Base-by-base conservation (phyloP, 92 coral and sea anemone genomes). In the Zoanthus solanderi region DNA sequence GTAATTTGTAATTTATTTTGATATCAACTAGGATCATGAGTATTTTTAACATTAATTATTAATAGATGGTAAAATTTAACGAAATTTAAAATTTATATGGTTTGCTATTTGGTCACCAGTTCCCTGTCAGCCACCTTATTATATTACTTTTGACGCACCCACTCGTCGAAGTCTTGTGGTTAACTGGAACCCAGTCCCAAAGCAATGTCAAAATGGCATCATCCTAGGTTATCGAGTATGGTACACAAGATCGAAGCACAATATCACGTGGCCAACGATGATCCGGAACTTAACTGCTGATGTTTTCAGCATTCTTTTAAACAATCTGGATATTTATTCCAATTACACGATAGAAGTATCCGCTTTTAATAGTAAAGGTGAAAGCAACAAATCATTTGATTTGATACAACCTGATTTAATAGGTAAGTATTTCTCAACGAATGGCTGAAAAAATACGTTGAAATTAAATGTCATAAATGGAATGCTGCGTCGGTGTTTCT, bases 291-390 rank as follows among this genome's bases (percentile, higher is more conserved):
- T 89, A 0, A 87, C 93, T 31, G 83, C 92, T 28, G 87, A 87
- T 15, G 72, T 85, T 32, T 18, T 61, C 10, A 83, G 75, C 68
- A 80, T 66, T 29, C 68, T 82, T 67, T 78, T 95, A 57, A 75
- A 77, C 47, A 79, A 92, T 69, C 83, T 95, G 78, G 87, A 92
- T 16, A 18, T 84, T 32, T 88, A 90, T 46, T 92, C 93, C 23
- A 95, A 95, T 75, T 95, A 95, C 66, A 95, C 95, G n/a, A 61
- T 95, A 17, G 71, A 67, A 37, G 88, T 95, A 48, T 37, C 86
- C n/a, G 98, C 96, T 2, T 95, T 93, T 69, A 95, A 95, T 68
- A 86, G 92, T 31, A 93, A 85, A 87, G 98, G 98, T 8, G 94
- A 92, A 9, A 96, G 98, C 56, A 93, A 91, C 56, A 75, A 87